phyloP scores from a whole-genome alignment of 2,888 invertebrate species.

The Drosophila falleni region DNA sequence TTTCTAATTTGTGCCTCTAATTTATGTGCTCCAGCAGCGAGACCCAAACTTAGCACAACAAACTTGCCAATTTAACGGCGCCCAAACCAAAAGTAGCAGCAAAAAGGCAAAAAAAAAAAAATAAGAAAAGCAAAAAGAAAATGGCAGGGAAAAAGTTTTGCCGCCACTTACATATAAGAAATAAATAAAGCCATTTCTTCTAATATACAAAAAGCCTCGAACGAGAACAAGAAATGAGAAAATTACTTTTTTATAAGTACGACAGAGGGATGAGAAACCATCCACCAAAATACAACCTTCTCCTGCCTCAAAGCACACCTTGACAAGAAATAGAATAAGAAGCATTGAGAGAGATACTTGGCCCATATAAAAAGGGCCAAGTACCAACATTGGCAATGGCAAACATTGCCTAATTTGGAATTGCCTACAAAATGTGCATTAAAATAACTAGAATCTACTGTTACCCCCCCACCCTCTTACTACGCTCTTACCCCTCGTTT shows the following conservation, averaged over 20 bases:
- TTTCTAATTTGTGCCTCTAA: constrained; percentile 85
- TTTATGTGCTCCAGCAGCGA: constrained; percentile 81
- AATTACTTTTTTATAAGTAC: constrained; percentile 84
- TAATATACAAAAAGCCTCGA: constrained; percentile 84
- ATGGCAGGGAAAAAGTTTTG: constrained; percentile 70
- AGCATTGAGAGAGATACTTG: constrained; percentile 53
- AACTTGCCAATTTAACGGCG: constrained; percentile 81
- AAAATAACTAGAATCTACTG: constrained; percentile 83
- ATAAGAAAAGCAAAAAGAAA: constrained; percentile 33
- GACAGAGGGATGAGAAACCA: constrained; percentile 51
- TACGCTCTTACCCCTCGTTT: not conserved
- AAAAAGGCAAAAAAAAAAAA: constrained; percentile 13
- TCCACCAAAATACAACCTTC: constrained; percentile 36
- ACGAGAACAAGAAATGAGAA: constrained; percentile 78
- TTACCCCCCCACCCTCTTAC: constrained; percentile 15
- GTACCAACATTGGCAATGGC: constrained; percentile 56
- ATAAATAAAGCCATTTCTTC: constrained; percentile 85
- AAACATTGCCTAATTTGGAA: constrained; percentile 82
- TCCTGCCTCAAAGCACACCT: constrained; percentile 51
- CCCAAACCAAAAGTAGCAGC: constrained; percentile 39
- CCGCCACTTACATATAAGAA: constrained; percentile 76
- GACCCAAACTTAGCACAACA: constrained; percentile 79
- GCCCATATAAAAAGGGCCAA: constrained; percentile 45
- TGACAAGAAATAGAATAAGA: constrained; percentile 33
- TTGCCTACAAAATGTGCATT: constrained; percentile 84